These are phyloP conservation scores for Machimus rusticus DNA, from an alignment of 2,888 invertebrate species.

Conservation along the genomic window DNA sequence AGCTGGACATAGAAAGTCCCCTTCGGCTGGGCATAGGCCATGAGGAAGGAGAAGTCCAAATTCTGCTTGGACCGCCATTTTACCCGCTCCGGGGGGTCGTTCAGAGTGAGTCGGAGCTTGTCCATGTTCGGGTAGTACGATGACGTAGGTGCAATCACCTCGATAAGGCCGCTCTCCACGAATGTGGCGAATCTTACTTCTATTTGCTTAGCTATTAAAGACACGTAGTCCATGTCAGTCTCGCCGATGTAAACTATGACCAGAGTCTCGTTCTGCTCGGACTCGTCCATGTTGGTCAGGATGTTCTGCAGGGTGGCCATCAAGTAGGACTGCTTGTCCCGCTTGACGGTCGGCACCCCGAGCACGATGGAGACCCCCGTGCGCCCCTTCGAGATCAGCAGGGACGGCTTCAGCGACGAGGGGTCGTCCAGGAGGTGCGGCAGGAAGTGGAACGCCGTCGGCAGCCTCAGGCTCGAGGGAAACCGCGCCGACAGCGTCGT, in stretches of 20 bases:
- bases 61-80: slow-evolving; percentile 96
- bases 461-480: slow-evolving; percentile 70
- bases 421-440: slow-evolving; percentile 86
- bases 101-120: slow-evolving; percentile 77
- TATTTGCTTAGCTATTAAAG: slow-evolving; percentile 77
- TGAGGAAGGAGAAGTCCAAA: slow-evolving; percentile 90
- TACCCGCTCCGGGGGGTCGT: slow-evolving; percentile 84
- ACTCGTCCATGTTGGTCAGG: slow-evolving; percentile 77
- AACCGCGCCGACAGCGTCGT: slow-evolving; percentile 65
- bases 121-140: slow-evolving; percentile 89
- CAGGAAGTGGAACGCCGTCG: slow-evolving; percentile 84
- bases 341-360: slow-evolving; percentile 85
- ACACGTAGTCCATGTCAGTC: slow-evolving; percentile 79
- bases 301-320: slow-evolving; percentile 85
- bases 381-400: slow-evolving; percentile 76
- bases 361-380: slow-evolving; percentile 82
- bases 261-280: slow-evolving; percentile 78
- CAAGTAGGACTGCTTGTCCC: slow-evolving; percentile 88
- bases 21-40: slow-evolving; percentile 90
- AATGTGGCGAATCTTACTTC: slow-evolving; percentile 78
- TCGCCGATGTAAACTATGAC: slow-evolving; percentile 90
- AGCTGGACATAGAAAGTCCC: slow-evolving; percentile 91
- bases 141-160: slow-evolving; percentile 84
- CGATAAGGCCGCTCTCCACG: slow-evolving; percentile 81
- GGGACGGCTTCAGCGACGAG: slow-evolving; percentile 78